Evolutionary conservation across 1,140 invertebrate genomes (phyloP).

Genomic region (Eriosoma lanigerum): DNA sequence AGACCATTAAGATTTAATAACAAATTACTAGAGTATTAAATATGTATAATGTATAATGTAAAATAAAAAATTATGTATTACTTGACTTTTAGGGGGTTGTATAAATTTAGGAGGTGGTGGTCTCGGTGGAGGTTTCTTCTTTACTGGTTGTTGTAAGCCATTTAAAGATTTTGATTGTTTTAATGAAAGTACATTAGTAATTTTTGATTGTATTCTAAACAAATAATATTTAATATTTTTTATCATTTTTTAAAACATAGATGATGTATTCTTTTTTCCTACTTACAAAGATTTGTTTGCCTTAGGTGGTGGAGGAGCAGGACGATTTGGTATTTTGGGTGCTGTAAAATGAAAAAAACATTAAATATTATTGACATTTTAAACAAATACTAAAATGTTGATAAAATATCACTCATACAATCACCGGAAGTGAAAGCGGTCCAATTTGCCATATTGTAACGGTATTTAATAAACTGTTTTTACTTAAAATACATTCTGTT

Average conservation of each 20-base stretch:
- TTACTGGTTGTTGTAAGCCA: constrained; percentile 53
- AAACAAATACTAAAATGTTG: not conserved
- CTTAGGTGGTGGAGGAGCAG: constrained; percentile 58
- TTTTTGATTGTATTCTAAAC: constrained; percentile 33
- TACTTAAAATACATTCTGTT: not conserved
- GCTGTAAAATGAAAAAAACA: constrained; percentile 11
- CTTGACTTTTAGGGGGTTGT: constrained; percentile 39
- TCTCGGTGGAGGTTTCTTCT: constrained; percentile 62
- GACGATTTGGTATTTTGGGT: constrained; percentile 59
- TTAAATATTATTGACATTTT: not conserved
- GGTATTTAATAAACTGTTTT: not conserved
- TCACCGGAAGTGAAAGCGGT: constrained; percentile 27
- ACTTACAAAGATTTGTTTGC: constrained; percentile 36
- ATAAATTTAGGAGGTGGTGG: constrained; percentile 62
- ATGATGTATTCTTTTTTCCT: not conserved
- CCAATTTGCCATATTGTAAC: constrained; percentile 29
- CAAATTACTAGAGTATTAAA: constrained; percentile 59
- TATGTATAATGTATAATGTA: constrained; percentile 57
- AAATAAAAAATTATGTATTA: constrained; percentile 14
- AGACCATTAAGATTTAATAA: no score
- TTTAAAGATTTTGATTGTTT: constrained; percentile 38
- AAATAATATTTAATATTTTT: not conserved
- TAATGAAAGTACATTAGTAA: constrained; percentile 28
- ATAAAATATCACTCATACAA: not conserved
- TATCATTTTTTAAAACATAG: not conserved